Percentiles rank a stretch among this genome's conserved stretches.
These are phyloP conservation scores for Sebastes cheni DNA, from an alignment of 2,797 vertebrate species.

Conservation along the genomic window DNA sequence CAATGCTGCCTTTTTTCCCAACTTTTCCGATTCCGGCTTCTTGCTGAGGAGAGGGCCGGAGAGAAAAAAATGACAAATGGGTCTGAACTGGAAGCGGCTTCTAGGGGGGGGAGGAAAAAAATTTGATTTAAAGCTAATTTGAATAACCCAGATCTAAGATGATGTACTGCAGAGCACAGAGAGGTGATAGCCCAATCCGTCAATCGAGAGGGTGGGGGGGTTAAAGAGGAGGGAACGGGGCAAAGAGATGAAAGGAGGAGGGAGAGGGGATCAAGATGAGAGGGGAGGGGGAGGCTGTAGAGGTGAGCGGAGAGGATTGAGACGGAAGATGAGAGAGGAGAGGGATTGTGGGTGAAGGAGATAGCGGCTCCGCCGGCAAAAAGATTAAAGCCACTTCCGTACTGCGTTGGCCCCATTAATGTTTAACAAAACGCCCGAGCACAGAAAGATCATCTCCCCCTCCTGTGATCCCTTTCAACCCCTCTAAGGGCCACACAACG, in stretches of 20 bases:
- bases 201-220: slow-evolving; percentile 34
- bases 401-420: slow-evolving; percentile 64
- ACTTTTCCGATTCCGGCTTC: neutral
- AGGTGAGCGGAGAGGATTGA: slow-evolving; percentile 52
- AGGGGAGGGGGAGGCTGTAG: slow-evolving; percentile 46
- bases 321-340: slow-evolving; percentile 53
- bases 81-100: slow-evolving; percentile 41
- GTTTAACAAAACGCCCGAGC: slow-evolving; percentile 70
- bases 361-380: slow-evolving; percentile 48
- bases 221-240: slow-evolving; percentile 47
- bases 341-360: slow-evolving; percentile 49
- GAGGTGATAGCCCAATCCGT: slow-evolving; percentile 65
- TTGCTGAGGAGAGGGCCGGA: neutral
- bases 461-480: slow-evolving; percentile 52
- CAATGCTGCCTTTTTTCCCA: neutral
- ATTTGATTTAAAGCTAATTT: slow-evolving; percentile 70
- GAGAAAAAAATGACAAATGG: slow-evolving; percentile 57
- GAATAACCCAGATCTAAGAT: slow-evolving; percentile 73
- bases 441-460: slow-evolving; percentile 40
- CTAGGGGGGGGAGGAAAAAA: neutral
- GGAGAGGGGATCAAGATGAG: slow-evolving; percentile 56
- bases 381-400: slow-evolving; percentile 74
- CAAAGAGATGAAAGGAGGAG: slow-evolving; percentile 63
- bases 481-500: slow-evolving; percentile 48
- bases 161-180: slow-evolving; percentile 48